phyloP scores from a whole-genome alignment of 37 sponge, comb jelly and placozoan genomes.

The Ephydatia muelleri region DNA sequence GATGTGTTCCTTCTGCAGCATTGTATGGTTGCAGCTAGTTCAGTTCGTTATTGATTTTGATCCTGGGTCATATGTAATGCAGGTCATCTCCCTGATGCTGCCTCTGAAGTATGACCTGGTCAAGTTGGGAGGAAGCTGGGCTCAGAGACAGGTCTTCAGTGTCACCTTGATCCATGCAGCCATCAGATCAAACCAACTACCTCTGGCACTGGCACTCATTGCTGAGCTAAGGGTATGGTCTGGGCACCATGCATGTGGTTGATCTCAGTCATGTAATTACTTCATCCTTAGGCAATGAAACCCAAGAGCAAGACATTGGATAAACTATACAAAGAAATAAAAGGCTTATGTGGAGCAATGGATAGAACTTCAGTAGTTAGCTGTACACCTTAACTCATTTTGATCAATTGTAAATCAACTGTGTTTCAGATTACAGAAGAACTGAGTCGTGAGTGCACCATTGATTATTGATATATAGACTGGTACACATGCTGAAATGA shows the following conservation, averaged over 20 bases:
- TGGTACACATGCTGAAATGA: too few species aligned
- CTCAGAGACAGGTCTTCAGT: constrained; percentile 51
- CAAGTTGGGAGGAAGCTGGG: constrained; percentile 48
- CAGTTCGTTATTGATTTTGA: not conserved
- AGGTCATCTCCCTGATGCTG: constrained; percentile 43
- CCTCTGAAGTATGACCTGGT: constrained; percentile 35
- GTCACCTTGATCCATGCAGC: constrained; percentile 55
- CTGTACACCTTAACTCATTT: too few species aligned
- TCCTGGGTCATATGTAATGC: not conserved
- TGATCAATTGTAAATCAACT: too few species aligned
- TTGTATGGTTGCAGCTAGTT: not conserved
- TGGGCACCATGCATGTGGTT: not conserved
- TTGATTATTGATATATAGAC: too few species aligned
- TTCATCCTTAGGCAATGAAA: not conserved
- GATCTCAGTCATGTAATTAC: not conserved
- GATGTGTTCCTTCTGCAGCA: too few species aligned
- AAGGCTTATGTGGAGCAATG: not conserved
- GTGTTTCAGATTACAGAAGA: too few species aligned
- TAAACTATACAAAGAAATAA: not conserved
- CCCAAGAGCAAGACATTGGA: not conserved
- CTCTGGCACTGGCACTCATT: constrained; percentile 43
- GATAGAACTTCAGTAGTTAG: not conserved
- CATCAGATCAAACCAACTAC: constrained; percentile 39
- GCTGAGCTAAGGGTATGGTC: constrained; percentile 51
- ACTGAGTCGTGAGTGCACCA: too few species aligned